A percentile compares a stretch with the other conserved stretches of the same genome.
Conservation (phyloP, 2,888 invertebrate genomes). For the Anticlea derivata region DNA sequence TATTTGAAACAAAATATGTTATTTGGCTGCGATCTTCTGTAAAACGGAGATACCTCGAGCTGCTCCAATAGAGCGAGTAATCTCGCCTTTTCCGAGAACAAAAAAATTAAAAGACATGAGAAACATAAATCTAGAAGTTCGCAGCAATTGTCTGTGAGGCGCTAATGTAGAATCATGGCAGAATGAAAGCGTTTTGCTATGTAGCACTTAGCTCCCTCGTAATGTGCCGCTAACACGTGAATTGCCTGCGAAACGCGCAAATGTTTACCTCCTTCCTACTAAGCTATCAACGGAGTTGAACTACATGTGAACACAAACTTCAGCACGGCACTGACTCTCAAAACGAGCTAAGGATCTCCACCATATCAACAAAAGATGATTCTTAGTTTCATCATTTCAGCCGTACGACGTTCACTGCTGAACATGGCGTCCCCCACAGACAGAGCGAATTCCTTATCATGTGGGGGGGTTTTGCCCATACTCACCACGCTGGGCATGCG, state of each 20-base stretch:
- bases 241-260: slow-evolving; percentile 33
- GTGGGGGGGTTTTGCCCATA: no score
- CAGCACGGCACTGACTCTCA: not conserved
- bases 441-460: no score
- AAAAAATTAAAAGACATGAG: slow-evolving; percentile 6
- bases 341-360: not conserved
- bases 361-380: no score
- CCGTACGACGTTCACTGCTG: no score
- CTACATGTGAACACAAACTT: slow-evolving; percentile 1
- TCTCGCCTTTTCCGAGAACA: no score
- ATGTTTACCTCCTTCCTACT: slow-evolving; percentile 27
- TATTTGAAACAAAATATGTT: no score
- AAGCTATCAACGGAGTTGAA: slow-evolving; percentile 2
- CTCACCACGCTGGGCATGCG: no score
- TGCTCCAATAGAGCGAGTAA: no score
- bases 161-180: slow-evolving; percentile 9
- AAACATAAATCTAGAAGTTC: slow-evolving; percentile 5
- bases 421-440: no score
- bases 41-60: no score
- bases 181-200: slow-evolving; percentile 25
- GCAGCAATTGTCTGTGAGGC: slow-evolving; percentile 9
- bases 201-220: slow-evolving; percentile 21
- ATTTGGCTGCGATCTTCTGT: no score
- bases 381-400: no score
- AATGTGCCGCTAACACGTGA: slow-evolving; percentile 35